Conservation (phyloP, 2,888 invertebrate species). For the Ochropacha duplaris region DNA sequence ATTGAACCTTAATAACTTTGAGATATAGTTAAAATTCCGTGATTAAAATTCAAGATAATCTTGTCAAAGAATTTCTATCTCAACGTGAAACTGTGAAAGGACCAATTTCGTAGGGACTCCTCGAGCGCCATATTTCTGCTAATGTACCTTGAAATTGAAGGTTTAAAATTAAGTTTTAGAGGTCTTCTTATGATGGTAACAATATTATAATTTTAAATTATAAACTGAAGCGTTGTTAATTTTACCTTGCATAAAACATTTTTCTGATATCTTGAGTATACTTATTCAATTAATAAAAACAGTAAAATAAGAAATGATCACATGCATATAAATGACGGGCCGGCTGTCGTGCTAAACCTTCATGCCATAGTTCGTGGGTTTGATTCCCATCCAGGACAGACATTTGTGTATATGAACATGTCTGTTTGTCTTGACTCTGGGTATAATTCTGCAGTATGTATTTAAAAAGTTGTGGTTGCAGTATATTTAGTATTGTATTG, state of each 20-base stretch:
- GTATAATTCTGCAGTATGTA: too few species aligned
- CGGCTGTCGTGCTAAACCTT: too few species aligned
- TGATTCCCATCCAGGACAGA: too few species aligned
- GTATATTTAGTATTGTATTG: too few species aligned
- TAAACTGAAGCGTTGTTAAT: not conserved
- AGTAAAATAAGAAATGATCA: too few species aligned
- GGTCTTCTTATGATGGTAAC: constrained; percentile 33
- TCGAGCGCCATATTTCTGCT: not conserved
- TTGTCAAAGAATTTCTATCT: constrained; percentile 28
- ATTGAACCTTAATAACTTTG: constrained; percentile 22
- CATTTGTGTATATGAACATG: too few species aligned
- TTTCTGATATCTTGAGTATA: too few species aligned
- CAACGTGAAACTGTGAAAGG: constrained; percentile 10
- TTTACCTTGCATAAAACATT: not conserved
- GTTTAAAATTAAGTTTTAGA: constrained; percentile 30
- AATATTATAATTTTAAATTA: constrained; percentile 12
- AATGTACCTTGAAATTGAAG: not conserved
- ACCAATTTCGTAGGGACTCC: constrained; percentile 24
- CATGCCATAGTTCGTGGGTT: too few species aligned
- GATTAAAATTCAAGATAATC: constrained; percentile 14
- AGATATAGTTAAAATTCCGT: constrained; percentile 24
- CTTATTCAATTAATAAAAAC: too few species aligned
- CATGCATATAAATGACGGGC: too few species aligned
- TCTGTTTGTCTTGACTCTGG: too few species aligned
- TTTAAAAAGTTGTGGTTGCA: too few species aligned